A percentile compares a stretch with the other conserved stretches of the same genome.
phyloP scores from a whole-genome alignment of 2,797 vertebrate species.

The Coendou prehensilis region DNA sequence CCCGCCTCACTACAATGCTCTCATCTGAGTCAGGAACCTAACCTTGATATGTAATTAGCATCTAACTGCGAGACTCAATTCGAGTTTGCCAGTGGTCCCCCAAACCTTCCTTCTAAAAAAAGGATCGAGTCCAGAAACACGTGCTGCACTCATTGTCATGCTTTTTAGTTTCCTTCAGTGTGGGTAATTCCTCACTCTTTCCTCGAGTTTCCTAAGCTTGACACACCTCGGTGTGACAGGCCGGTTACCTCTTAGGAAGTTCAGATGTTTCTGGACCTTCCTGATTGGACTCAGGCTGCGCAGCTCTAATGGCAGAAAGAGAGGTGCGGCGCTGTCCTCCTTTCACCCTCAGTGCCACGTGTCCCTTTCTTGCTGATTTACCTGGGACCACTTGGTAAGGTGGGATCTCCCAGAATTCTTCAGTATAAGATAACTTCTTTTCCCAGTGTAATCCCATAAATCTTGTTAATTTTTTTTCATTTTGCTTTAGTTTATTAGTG shows the following conservation, averaged over 20 bases:
- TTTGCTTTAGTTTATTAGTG: neutral
- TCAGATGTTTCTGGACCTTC: neutral
- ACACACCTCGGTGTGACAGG: neutral
- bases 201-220: neutral
- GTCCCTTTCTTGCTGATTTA: neutral
- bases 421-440: neutral
- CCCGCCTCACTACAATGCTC: neutral
- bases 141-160: fast-evolving
- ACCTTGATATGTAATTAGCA: neutral
- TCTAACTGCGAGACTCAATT: neutral
- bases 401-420: neutral
- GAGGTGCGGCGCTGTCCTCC: neutral
- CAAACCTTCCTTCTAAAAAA: neutral
- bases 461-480: neutral
- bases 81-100: neutral
- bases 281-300: neutral
- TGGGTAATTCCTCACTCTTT: neutral
- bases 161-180: neutral
- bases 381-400: neutral
- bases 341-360: neutral
- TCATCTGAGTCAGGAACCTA: neutral
- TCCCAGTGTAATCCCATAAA: neutral
- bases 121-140: neutral
- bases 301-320: neutral
- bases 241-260: neutral